Evolutionary conservation across 2,888 invertebrate species (phyloP), one percentile per base, ranked within the genome.

Genomic region (Halictus ligatus): DNA sequence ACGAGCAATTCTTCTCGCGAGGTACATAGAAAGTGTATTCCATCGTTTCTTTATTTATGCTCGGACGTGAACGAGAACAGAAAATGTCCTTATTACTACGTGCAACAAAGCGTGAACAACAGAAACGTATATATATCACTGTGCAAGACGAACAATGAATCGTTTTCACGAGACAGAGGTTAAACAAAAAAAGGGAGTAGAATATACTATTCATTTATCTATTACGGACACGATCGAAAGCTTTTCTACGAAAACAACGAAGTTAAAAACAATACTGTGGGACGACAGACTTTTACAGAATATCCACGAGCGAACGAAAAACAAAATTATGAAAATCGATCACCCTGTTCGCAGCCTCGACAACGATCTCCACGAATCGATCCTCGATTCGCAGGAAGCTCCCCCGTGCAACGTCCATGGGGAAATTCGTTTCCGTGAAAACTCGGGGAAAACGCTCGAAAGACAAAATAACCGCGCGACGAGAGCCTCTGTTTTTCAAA

Each of bases 301-400:
- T 54, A 21, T 54, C 21, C 54, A 21, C 54, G 54, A 54, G 8
- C 21, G 1, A 3, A 4, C 13, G 2, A 21, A 58, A 58, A 58
- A 10, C 8, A 60, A 60, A 64, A 10, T 13, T 21, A 50, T 18
- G 25, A 60, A 60, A 64, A 29, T 25, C 15, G 64, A 64, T 64
- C 64, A 64, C 64, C 64, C 29, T 64, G 25, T 64, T 29, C 15
- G 64, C 15, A 29, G 25, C 29, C 25, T 64, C 7, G 64, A 64
- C 15, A 64, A 64, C 64, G 64, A 64, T 29, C 64, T 64, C 64
- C 29, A 64, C 25, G 64, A 64, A 64, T 64, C 64, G 29, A 64
- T 25, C 64, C 64, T 29, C 25, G 64, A 64, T 7, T 15, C 64
- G 25, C 64, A 29, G 6, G 15, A 64, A 64, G 13, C 60, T 15